A percentile compares a stretch with the other conserved stretches of the same genome.
These are phyloP conservation scores for Thelaira solivaga DNA, from an alignment of 2,888 invertebrate species.

Conservation along the genomic window DNA sequence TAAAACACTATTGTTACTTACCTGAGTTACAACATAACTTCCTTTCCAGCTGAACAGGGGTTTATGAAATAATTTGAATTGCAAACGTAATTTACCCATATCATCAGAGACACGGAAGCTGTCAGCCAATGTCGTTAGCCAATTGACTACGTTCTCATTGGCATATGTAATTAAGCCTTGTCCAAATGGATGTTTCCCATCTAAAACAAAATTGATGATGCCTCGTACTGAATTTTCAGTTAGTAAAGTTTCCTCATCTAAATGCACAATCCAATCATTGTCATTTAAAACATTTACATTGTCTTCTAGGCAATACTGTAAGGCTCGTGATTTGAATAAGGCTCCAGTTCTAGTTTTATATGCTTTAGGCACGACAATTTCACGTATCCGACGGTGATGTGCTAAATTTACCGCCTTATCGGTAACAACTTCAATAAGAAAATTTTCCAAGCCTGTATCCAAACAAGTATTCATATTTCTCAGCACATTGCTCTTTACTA, in stretches of 20 bases:
- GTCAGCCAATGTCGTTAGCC: conserved; percentile 97
- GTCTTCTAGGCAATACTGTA: conserved; percentile 96
- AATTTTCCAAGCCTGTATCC: conserved; percentile 95
- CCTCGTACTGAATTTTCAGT: conserved; percentile 94
- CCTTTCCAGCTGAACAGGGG: conserved; percentile 99
- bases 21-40: conserved; percentile 97
- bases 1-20: conserved; percentile 73
- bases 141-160: conserved; percentile 96
- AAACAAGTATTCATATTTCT: conserved; percentile 92
- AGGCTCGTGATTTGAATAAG: conserved; percentile 93
- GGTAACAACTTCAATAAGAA: conserved; percentile 96
- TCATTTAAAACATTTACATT: conserved; percentile 90
- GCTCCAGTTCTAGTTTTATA: conserved; percentile 95
- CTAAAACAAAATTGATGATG: conserved; percentile 94
- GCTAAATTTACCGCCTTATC: conserved; percentile 89
- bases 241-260: conserved; percentile 96
- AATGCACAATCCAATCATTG: conserved; percentile 97
- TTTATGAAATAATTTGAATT: conserved; percentile 94
- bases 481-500: conserved; percentile 91
- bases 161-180: conserved; percentile 98
- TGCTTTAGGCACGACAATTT: conserved; percentile 90
- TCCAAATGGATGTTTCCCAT: conserved; percentile 96
- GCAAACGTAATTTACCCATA: conserved; percentile 96
- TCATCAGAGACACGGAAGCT: conserved; percentile 97
- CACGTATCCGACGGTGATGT: conserved; percentile 88